Evolutionary conservation across 35 echinoderm and acorn worm species (phyloP), one percentile per base, ranked within the genome.

Genomic region (Apostichopus californicus): DNA sequence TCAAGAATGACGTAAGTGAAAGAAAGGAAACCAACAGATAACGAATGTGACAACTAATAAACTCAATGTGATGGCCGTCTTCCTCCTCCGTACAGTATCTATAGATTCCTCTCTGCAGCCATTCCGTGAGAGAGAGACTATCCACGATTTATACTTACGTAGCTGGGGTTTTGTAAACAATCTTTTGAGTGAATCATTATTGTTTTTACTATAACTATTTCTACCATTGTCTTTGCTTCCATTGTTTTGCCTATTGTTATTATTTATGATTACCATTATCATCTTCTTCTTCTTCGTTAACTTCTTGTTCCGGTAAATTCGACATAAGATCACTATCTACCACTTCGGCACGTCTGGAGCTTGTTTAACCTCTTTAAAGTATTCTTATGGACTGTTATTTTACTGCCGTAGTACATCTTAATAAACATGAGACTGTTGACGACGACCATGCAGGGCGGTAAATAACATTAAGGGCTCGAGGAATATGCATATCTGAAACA

Each of bases 1-100:
- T 15, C 86, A 11, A 89, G n/a, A 18, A 89, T 89, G 34, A 75
- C 86, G 24, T 89, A 89, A 5, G 15, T 72, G 25, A 72, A 72
- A 89, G 68, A 89, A 89, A 72, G 86, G 86, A 34, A 89, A 89
- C 86, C 86, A 89, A 53, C 86, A 89, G 22, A 89, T 68, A 9
- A 72, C 86, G 28, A 89, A 89, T n/a, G 54, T 15, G 5, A 89
- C 34, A 5, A 89, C 86, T 6, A 89, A 13, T 13, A 89, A 18
- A 13, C 56, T 71, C n/a, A 89, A 63, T 55, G 86, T 89, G 20
- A 89, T 89, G 6, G 86, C 68, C 9, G 86, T 89, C 24, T 89
- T 89, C 61, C 86, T n/a, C 54, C 81, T 56, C 18, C 81, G 15
- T 22, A 58, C 28, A 6, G 81, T 7, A 55, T 85, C 81, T 10